Conservation (phyloP, 2,888 invertebrate species). For the Clusia tigrina region DNA sequence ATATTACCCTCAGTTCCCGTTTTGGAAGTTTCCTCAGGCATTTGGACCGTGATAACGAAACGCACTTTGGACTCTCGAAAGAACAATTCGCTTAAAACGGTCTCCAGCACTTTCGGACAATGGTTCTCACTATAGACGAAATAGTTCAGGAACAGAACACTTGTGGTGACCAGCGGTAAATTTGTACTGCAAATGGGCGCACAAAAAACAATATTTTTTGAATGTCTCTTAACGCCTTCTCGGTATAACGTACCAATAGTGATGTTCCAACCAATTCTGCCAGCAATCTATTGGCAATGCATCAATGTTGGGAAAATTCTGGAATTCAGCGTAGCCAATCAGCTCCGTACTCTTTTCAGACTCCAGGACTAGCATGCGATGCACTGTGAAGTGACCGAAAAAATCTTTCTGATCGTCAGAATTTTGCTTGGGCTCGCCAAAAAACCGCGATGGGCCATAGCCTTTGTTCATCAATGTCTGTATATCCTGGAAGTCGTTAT, state of each 20-base stretch:
- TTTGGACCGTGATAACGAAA: conserved; percentile 38
- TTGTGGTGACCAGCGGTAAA: conserved; percentile 38
- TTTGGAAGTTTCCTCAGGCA: conserved; percentile 31
- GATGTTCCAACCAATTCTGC: conserved; percentile 48
- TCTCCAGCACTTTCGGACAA: conserved; percentile 30
- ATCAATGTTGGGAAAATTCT: conserved; percentile 44
- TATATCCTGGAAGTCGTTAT: conserved; percentile 19
- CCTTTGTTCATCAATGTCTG: conserved; percentile 13
- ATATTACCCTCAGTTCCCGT: background rate
- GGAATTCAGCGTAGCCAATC: conserved; percentile 53
- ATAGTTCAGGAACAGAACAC: conserved; percentile 48
- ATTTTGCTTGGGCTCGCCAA: too few species aligned
- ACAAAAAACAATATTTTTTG: background rate
- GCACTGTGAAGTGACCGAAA: too few species aligned
- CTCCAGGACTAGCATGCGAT: conserved; percentile 43
- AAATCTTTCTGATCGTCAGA: too few species aligned
- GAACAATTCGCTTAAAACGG: conserved; percentile 44
- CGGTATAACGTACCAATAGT: conserved; percentile 49
- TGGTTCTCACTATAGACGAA: conserved; percentile 34
- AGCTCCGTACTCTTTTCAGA: conserved; percentile 18
- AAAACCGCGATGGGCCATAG: too few species aligned
- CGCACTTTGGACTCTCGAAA: conserved; percentile 43
- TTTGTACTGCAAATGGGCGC: conserved; percentile 5
- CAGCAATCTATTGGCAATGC: conserved; percentile 47
- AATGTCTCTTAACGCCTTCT: background rate